Base-by-base conservation (phyloP, 2,113 vertebrate species). In the Tachuris rubrigastra region DNA sequence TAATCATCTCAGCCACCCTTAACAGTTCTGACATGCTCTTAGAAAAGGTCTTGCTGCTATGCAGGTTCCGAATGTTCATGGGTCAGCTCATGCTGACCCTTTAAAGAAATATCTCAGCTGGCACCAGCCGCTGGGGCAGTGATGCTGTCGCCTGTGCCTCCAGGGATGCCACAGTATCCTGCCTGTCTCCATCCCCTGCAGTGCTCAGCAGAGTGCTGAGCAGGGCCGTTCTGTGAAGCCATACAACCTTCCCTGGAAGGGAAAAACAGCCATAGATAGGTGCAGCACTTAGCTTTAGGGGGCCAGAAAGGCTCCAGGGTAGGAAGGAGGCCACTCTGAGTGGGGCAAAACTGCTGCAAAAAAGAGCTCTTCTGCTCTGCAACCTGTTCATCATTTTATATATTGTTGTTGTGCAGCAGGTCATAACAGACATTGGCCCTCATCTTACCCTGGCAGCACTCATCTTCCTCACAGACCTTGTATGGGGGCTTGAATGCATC, bases 401-500 rank as follows among this genome's bases (percentile, higher is more conserved):
- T 14, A 31, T 31, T 24, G 33, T 20, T 62, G 46, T 31, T 42
- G 52, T 58, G 63, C 14, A 5, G 78, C 47, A 85, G 47, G 52
- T 67, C n/a, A 27, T 27, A 33, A 12, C 12, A 47, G 55, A 50
- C 19, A 3, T 0, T 19, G 17, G 44, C 73, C 41, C 44, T 78
- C 41, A 9, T 59, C 78, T 77, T 65, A 14, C n/a, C 25, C 65
- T 62, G 65, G 50, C 65, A 62, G n/a, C 1, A 0, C 33, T 74
- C 46, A 5, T 42, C 69, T 52, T 65, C 68, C 85, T 74, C 25
- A 1, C 49, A 50, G 63, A 73, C 35, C 39, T 59, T 2, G 1
- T 3, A 3, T 0, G 0, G 17, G 8, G 31, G 2, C 12, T 83
- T 27, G n/a, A 56, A 12, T 3, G 6, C n/a, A 39, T 6, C 16